phyloP scores from a whole-genome alignment of 1,140 invertebrate species.

The Bombus difficillimus region DNA sequence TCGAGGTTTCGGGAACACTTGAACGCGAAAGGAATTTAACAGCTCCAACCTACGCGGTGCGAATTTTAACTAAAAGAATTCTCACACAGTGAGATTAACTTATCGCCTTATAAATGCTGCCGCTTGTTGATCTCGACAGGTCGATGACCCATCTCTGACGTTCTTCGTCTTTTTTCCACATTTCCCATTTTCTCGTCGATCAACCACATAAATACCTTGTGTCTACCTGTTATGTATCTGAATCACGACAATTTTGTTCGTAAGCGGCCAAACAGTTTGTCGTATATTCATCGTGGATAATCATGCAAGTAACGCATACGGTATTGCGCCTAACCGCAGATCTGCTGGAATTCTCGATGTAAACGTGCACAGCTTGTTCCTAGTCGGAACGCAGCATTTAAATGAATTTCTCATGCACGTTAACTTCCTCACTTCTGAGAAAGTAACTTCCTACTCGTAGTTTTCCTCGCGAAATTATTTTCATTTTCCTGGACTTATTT shows the following conservation, averaged over 20 bases:
- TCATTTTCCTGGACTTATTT: background rate
- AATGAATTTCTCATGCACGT: background rate
- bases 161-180: background rate
- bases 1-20: background rate
- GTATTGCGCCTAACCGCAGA: constrained; percentile 22
- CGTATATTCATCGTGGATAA: background rate
- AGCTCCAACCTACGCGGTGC: background rate
- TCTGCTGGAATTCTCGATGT: background rate
- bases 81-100: constrained; percentile 35
- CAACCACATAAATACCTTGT: too few species aligned
- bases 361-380: constrained; percentile 17
- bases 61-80: background rate
- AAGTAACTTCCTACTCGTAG: background rate
- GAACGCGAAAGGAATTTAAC: background rate
- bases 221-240: too few species aligned
- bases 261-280: background rate
- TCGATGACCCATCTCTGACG: constrained; percentile 19
- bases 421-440: background rate
- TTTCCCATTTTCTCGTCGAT: constrained; percentile 12
- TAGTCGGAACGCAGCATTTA: constrained; percentile 5
- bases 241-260: background rate
- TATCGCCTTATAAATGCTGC: constrained; percentile 39
- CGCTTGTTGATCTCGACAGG: constrained; percentile 29
- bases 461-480: background rate
- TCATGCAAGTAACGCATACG: background rate